Conservation (phyloP, 35 echinoderm and acorn worm genomes). For the Apostichopus californicus region DNA sequence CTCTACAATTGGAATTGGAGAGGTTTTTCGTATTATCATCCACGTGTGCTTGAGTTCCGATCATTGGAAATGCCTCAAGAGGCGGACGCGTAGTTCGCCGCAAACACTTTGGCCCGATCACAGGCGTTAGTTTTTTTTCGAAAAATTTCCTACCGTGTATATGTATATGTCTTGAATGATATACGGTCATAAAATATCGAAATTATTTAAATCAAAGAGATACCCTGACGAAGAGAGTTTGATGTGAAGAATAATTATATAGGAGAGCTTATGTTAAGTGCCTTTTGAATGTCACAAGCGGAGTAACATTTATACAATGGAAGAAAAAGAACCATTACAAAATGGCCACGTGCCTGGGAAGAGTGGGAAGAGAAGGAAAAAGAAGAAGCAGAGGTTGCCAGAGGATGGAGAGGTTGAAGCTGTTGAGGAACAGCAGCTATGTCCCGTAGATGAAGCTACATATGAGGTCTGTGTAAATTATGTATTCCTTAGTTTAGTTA, state of each 20-base stretch:
- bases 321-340: constrained; percentile 47
- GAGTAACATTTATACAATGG: background rate
- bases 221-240: background rate
- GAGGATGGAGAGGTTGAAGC: constrained; percentile 29
- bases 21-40: constrained; percentile 15
- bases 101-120: background rate
- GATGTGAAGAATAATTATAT: background rate
- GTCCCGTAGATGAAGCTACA: constrained; percentile 35
- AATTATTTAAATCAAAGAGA: too few relatives aligned
- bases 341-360: constrained; percentile 43
- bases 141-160: background rate
- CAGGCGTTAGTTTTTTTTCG: background rate
- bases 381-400: background rate
- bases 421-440: background rate
- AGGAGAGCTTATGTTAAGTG: constrained; percentile 24
- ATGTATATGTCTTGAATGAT: background rate
- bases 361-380: constrained; percentile 33
- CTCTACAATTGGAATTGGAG: constrained; percentile 19
- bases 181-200: background rate
- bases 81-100: background rate
- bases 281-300: constrained; percentile 13
- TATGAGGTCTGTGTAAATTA: constrained; percentile 40
- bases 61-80: constrained; percentile 9
- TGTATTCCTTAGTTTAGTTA: background rate
- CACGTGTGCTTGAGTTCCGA: background rate